A percentile compares a stretch with the other conserved stretches of the same genome.
phyloP scores from a whole-genome alignment of 2,888 invertebrate species.

The Tiphia femorata region DNA sequence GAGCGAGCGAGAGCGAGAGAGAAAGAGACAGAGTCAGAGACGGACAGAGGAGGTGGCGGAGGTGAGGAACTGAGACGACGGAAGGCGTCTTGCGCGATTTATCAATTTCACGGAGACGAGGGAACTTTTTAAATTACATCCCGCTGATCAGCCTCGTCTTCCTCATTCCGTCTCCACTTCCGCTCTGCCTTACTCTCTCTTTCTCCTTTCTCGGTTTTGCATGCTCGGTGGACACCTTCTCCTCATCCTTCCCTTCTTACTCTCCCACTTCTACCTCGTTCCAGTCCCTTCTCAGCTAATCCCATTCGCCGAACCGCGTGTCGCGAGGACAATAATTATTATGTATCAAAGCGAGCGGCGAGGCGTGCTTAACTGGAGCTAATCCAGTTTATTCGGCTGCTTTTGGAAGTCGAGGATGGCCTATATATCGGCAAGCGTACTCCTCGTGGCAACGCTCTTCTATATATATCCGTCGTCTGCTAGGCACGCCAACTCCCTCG shows the following conservation, averaged over 20 bases:
- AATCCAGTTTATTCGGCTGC: conserved; percentile 47
- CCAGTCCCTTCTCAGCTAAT: conserved; percentile 10
- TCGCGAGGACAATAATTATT: conserved; percentile 53
- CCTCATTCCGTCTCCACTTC: conserved; percentile 27
- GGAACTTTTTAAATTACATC: conserved; percentile 63
- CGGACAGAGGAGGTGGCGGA: not conserved
- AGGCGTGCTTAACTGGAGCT: conserved; percentile 41
- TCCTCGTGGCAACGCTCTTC: not conserved
- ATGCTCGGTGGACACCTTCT: not conserved
- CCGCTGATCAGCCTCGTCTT: conserved; percentile 51
- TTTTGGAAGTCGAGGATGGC: not conserved
- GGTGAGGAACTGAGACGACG: conserved; percentile 6
- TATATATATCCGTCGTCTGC: too few species aligned
- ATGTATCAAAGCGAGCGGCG: conserved; percentile 50
- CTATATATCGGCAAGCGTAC: not conserved
- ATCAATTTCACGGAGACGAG: conserved; percentile 59
- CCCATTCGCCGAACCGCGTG: conserved; percentile 31
- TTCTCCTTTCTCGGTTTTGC: not conserved
- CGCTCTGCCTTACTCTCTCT: conserved; percentile 7
- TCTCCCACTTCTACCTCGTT: not conserved
- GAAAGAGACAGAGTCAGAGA: too few species aligned
- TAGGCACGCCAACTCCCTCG: too few species aligned
- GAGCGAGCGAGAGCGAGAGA: not conserved
- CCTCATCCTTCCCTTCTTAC: not conserved
- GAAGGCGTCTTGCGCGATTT: conserved; percentile 53